A percentile compares a stretch with the other conserved stretches of the same genome.
These are phyloP conservation scores for Galbula dea DNA, from an alignment of 2,113 vertebrate species.

Conservation along the genomic window DNA sequence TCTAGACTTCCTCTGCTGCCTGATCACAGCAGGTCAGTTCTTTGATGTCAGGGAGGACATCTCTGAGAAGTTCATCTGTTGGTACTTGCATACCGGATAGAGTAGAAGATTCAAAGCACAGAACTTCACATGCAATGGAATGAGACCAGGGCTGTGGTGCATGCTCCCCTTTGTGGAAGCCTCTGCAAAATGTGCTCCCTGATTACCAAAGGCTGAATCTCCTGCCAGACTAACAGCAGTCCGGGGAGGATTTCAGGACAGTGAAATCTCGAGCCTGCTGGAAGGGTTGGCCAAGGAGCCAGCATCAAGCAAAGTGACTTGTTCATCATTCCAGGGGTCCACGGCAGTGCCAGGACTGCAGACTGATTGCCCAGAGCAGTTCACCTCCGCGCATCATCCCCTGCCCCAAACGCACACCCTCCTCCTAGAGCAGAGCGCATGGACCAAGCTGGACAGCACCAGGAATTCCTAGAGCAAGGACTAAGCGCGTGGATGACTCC, in stretches of 20 bases:
- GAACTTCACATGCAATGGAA: accelerated
- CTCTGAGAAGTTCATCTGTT: neutral
- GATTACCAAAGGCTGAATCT: neutral
- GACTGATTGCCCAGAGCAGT: neutral
- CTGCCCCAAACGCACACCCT: neutral
- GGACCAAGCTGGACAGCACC: neutral
- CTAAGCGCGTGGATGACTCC: accelerated
- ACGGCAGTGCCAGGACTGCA: neutral
- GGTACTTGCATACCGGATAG: neutral
- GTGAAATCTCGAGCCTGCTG: neutral
- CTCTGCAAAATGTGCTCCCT: neutral
- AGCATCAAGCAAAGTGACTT: neutral
- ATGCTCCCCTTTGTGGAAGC: accelerated
- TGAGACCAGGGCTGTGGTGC: neutral
- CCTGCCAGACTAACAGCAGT: neutral
- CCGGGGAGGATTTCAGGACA: neutral
- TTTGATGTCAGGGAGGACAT: neutral
- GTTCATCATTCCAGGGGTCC: neutral
- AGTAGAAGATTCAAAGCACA: neutral
- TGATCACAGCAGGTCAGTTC: neutral
- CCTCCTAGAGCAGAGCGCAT: neutral
- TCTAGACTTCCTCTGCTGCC: neutral
- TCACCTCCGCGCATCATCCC: neutral
- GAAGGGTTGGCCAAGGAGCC: neutral
- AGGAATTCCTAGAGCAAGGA: neutral